Conservation (phyloP, 1,140 invertebrate genomes). For the Vanessa tameamea region DNA sequence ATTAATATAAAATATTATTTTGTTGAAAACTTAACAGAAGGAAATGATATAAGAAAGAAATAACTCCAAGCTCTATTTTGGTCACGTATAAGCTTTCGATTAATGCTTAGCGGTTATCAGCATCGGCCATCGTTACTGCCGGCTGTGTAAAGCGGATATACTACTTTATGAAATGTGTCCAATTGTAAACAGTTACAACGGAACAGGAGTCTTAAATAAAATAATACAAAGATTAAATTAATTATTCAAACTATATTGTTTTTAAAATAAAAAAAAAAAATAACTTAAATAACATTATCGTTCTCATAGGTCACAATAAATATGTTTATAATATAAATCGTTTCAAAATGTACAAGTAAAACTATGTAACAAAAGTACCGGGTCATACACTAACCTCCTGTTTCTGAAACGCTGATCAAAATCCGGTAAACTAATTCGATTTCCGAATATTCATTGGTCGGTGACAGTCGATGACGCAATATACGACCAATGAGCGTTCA, state of each 20-base stretch:
- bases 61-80: constrained; percentile 73
- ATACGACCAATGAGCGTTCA: too few relatives aligned
- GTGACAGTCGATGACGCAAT: too few relatives aligned
- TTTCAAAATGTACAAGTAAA: constrained; percentile 12
- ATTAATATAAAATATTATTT: constrained; percentile 35
- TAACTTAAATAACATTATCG: background rate
- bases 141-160: constrained; percentile 51
- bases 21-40: constrained; percentile 65
- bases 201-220: background rate
- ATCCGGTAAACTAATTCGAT: too few relatives aligned
- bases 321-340: constrained; percentile 1
- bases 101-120: constrained; percentile 69
- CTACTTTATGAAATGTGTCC: constrained; percentile 36
- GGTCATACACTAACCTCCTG: constrained; percentile 53
- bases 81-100: constrained; percentile 76
- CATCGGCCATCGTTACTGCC: constrained; percentile 37
- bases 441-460: too few relatives aligned
- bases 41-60: constrained; percentile 73
- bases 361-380: constrained; percentile 50
- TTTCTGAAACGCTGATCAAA: too few relatives aligned
- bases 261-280: background rate
- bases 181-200: constrained; percentile 17
- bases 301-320: background rate
- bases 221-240: constrained; percentile 1
- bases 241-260: background rate